These are phyloP conservation scores for Pseudolaguvia tuberculata DNA, from an alignment of 2,113 vertebrate genomes.

Conservation along the genomic window DNA sequence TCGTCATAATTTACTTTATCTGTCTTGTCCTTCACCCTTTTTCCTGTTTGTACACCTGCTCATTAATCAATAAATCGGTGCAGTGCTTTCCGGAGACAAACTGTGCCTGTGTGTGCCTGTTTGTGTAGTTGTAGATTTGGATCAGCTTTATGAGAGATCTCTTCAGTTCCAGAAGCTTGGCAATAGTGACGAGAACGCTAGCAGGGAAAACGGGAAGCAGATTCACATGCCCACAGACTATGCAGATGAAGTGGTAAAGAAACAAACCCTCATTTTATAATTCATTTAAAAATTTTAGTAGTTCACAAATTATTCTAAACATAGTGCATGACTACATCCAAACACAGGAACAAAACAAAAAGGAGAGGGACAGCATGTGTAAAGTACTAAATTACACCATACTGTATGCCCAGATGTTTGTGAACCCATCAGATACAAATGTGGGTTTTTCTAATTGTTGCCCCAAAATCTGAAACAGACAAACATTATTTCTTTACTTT, in stretches of 20 bases:
- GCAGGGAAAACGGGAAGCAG: conserved; percentile 87
- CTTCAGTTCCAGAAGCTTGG: conserved; percentile 86
- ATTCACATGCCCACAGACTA: conserved; percentile 98
- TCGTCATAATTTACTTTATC: no score
- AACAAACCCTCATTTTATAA: background rate
- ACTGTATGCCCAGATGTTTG: no score
- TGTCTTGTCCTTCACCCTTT: no score
- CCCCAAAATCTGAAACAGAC: no score
- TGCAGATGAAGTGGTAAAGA: conserved; percentile 87
- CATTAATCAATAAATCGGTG: no score
- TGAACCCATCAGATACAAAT: no score
- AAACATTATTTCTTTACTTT: no score
- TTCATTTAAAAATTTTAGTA: background rate
- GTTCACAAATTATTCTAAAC: background rate
- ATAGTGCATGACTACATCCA: background rate
- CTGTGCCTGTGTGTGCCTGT: conserved; percentile 12
- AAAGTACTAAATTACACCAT: background rate
- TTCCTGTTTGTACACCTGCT: no score
- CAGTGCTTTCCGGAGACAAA: no score
- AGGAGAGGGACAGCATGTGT: background rate
- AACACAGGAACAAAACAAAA: background rate
- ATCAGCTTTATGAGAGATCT: conserved; percentile 94
- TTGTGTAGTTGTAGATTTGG: conserved; percentile 88
- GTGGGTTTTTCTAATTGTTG: no score
- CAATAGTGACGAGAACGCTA: conserved; percentile 77